Conservation (phyloP, 2,797 vertebrate genomes). For the Silurus lanzhouensis region DNA sequence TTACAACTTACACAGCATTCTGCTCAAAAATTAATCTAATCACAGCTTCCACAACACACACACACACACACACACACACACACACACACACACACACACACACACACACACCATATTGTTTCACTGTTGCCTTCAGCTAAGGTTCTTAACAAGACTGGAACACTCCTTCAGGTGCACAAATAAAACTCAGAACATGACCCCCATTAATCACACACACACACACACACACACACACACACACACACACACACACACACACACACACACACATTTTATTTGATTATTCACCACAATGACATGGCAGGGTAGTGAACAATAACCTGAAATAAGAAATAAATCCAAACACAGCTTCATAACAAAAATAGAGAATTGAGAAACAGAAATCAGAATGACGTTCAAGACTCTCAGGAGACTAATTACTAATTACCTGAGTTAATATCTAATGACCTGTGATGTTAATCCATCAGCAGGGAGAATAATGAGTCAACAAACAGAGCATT, state of each 20-base stretch:
- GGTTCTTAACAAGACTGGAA: not conserved
- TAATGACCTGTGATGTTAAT: not conserved
- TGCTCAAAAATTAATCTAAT: conserved; percentile 52
- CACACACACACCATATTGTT: not conserved
- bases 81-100: not conserved
- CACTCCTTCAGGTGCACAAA: conserved; percentile 1
- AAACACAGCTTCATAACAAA: not conserved
- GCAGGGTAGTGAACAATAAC: not conserved
- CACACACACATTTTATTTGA: not conserved
- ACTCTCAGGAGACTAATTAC: too few species aligned
- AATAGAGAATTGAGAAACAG: not conserved
- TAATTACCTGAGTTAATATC: too few species aligned
- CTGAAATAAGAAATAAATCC: not conserved
- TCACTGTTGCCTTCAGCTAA: not conserved
- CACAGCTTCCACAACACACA: not conserved
- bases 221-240: not conserved
- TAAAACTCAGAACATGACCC: conserved; percentile 3
- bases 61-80: conserved; percentile 11
- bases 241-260: not conserved
- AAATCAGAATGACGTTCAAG: not conserved
- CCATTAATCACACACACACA: not conserved
- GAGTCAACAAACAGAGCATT: too few species aligned
- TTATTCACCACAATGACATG: not conserved
- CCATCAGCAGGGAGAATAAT: not conserved
- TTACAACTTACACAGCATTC: conserved; percentile 58